Conservation (phyloP, 1,140 invertebrate genomes). For the Dendrolimus punctatus region DNA sequence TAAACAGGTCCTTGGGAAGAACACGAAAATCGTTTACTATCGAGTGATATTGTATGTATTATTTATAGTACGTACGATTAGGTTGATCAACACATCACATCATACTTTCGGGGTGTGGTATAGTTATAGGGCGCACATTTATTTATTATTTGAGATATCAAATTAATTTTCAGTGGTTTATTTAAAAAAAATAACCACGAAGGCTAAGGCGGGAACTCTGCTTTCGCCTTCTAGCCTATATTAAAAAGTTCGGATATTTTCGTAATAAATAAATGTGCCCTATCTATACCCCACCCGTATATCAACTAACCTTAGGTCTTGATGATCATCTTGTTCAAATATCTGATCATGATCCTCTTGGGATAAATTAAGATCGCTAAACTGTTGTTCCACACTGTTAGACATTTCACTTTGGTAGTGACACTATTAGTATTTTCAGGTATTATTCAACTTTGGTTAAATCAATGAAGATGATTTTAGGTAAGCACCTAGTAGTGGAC, state of each 20-base stretch:
- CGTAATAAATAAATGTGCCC: too few species aligned
- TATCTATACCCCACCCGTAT: too few species aligned
- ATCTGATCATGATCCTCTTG: conserved; percentile 64
- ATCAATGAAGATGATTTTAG: background rate
- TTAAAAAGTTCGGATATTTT: too few species aligned
- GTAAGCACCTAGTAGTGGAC: background rate
- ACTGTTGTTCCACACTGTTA: conserved; percentile 60
- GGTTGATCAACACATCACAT: background rate
- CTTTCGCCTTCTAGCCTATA: too few species aligned
- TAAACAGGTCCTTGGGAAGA: too few species aligned
- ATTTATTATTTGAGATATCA: too few species aligned
- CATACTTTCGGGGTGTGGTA: background rate
- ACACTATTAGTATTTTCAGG: background rate
- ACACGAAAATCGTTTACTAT: background rate
- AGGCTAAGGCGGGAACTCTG: too few species aligned
- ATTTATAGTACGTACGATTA: background rate
- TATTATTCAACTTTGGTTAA: background rate
- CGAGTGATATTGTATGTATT: background rate
- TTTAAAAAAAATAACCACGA: too few species aligned
- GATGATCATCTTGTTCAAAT: conserved; percentile 57
- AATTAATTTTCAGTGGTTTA: too few species aligned
- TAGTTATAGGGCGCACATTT: too few species aligned
- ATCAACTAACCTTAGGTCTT: conserved; percentile 50
- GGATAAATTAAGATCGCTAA: conserved; percentile 54
- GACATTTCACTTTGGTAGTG: conserved; percentile 45